These are phyloP conservation scores for Dicrostonyx torquatus DNA, from an alignment of 2,797 vertebrate genomes.

Conservation along the genomic window DNA sequence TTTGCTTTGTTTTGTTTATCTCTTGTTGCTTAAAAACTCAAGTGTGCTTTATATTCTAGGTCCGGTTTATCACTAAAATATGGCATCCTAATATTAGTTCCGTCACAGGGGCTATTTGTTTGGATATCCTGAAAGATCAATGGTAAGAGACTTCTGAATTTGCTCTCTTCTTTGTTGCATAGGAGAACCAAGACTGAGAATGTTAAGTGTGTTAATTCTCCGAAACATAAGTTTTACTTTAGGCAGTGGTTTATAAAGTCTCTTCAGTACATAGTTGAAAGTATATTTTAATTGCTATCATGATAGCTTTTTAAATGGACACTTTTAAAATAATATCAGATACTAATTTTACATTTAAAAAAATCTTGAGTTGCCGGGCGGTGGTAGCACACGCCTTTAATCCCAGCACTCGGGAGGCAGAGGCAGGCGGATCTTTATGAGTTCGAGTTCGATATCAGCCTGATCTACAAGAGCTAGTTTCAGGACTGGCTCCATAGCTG, in stretches of 20 bases:
- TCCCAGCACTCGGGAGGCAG: no score
- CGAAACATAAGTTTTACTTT: slow-evolving; percentile 24
- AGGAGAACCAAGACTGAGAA: slow-evolving; percentile 44
- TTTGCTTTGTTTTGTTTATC: slow-evolving; percentile 30
- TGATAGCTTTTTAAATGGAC: background rate
- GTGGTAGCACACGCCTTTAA: no score
- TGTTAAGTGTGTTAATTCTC: slow-evolving; percentile 48
- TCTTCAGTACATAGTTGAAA: slow-evolving; percentile 36
- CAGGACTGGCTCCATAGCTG: no score
- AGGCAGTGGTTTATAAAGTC: background rate
- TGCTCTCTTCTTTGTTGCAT: background rate
- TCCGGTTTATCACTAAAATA: slow-evolving; percentile 99
- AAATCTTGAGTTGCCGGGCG: slow-evolving; percentile 41
- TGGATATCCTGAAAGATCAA: slow-evolving; percentile 99
- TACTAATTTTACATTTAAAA: slow-evolving; percentile 55
- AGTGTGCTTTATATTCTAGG: slow-evolving; percentile 88
- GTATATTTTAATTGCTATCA: slow-evolving; percentile 30
- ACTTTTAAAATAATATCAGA: background rate
- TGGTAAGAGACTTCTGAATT: slow-evolving; percentile 91
- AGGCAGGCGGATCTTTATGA: no score
- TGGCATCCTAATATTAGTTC: slow-evolving; percentile 99
- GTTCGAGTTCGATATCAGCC: no score
- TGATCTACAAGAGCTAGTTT: no score
- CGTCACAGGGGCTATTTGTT: slow-evolving; percentile 99
- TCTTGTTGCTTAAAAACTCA: slow-evolving; percentile 69